Conservation (phyloP, 1,140 invertebrate species). For the Drosophila mayri region DNA sequence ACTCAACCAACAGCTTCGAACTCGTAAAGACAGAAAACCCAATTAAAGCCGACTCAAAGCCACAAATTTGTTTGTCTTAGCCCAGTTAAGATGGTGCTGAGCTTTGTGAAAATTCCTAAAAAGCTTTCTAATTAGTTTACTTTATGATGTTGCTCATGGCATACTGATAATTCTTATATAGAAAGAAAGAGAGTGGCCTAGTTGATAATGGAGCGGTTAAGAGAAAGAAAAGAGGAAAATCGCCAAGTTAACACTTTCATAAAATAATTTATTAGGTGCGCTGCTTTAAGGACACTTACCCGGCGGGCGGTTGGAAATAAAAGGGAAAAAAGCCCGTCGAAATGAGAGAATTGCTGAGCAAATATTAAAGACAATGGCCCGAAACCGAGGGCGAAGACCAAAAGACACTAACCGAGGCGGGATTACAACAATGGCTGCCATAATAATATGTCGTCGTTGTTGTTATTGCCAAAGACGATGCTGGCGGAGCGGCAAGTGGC, state of each 20-base stretch:
- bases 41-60: conserved; percentile 18
- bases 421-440: conserved; percentile 79
- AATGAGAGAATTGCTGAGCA: conserved; percentile 64
- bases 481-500: conserved; percentile 69
- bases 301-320: conserved; percentile 61
- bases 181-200: conserved; percentile 13
- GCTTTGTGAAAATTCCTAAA: conserved; percentile 38
- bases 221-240: conserved; percentile 52
- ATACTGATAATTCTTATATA: conserved; percentile 12
- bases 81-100: conserved; percentile 18
- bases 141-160: conserved; percentile 43
- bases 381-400: conserved; percentile 17
- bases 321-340: conserved; percentile 34
- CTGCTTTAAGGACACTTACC: conserved; percentile 49
- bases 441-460: conserved; percentile 75
- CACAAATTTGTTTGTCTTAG: conserved; percentile 43
- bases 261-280: conserved; percentile 76
- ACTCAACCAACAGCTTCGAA: not conserved
- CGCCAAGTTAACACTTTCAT: conserved; percentile 81
- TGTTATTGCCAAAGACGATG: conserved; percentile 33
- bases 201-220: conserved; percentile 57
- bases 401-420: conserved; percentile 44
- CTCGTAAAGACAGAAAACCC: conserved; percentile 3
- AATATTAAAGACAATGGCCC: conserved; percentile 74
- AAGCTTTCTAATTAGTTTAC: conserved; percentile 75